Base-by-base conservation (phyloP, 2,888 invertebrate genomes). In the Lasius fuliginosus region DNA sequence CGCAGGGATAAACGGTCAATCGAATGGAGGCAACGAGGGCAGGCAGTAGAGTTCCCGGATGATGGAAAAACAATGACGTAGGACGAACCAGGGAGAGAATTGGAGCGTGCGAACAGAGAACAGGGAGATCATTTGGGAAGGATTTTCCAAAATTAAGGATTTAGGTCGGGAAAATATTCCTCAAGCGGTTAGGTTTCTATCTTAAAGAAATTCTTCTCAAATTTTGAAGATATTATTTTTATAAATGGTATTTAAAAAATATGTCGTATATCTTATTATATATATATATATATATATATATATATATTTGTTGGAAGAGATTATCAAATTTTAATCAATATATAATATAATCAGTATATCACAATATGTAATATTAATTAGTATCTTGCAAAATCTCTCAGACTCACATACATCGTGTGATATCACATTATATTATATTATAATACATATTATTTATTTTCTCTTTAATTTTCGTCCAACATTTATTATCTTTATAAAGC, bases 91-190 rank as follows among this genome's bases (percentile, higher is more conserved):
- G 4, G 6, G 18, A 18, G 46, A 36, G 73, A 79, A 79, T 73
- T 79, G 73, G 79, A 73, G 79, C 46, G 46, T 73, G 74, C 12
- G 18, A 60, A 71, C 27, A 40, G 56, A 23, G 8, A 56, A 71
- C 5, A 42, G 60, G 5, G 30, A 79, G 27, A 79, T 79, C 73
- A 73, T 36, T 27, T 12, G 36, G 30, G 3, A 36, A 71, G 60
- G 3, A 27, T 71, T 60, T 73, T 1, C 36, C 27, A 3, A 79
- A 79, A 73, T 79, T 79, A 73, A 42, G 6, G 15, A 27, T 60
- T 79, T 36, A 60, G 23, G 18, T 12, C 6, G 58, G 1, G 42
- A 58, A 60, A 60, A 68, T 53, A 53, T n/a, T 53, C 23, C 23
- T 56, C 18, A 18, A 12, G 33, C 12, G 36, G 8, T 27, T 23